Conservation (phyloP, 2,113 vertebrate genomes). For the Ciconia maguari region DNA sequence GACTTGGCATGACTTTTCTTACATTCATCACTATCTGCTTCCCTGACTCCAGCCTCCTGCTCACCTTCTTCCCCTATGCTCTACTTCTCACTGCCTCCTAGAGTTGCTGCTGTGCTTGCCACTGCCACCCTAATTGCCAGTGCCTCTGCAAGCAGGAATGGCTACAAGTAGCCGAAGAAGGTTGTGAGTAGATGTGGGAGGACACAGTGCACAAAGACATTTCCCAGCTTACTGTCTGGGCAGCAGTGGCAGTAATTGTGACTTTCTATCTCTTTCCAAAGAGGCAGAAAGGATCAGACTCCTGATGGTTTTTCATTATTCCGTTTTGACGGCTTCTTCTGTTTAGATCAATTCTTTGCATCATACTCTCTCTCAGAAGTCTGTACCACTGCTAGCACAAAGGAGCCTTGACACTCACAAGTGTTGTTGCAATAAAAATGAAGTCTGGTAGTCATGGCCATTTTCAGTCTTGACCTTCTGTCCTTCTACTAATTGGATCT, state of each 20-base stretch:
- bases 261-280: not conserved
- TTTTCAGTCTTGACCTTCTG: not conserved
- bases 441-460: not conserved
- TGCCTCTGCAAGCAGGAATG: not conserved
- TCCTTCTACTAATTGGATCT: not conserved
- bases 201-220: not conserved
- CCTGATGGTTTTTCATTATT: not conserved
- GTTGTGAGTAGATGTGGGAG: not conserved
- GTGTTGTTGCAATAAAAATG: not conserved
- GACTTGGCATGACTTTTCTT: not conserved
- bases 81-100: not conserved
- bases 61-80: not conserved
- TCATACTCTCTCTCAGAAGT: not conserved
- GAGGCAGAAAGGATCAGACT: not conserved
- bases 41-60: not conserved
- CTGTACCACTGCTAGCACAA: not conserved
- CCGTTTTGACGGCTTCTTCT: not conserved
- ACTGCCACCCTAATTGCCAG: not conserved
- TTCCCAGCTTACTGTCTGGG: not conserved
- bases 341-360: not conserved
- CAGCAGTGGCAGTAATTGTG: not conserved
- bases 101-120: not conserved
- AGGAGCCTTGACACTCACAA: not conserved
- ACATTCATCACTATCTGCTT: not conserved
- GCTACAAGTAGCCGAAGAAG: not conserved